Evolutionary conservation across 2,888 invertebrate genomes (phyloP).

Genomic region (Cephus pulcher): DNA sequence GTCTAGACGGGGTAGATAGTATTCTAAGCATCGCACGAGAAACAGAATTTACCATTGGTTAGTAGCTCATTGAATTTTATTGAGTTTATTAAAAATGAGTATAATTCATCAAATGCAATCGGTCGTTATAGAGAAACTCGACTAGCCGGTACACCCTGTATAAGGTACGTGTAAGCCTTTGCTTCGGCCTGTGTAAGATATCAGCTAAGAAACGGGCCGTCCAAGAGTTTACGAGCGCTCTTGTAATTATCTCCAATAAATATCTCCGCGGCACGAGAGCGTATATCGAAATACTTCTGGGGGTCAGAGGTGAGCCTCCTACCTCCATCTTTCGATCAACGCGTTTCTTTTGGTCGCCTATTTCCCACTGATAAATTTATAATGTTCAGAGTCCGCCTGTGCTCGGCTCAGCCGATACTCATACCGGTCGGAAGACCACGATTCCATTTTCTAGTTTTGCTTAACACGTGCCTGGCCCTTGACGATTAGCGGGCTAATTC

Average conservation of each 20-base stretch:
- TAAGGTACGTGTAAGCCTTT: slow-evolving; percentile 35
- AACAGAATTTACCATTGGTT: background rate
- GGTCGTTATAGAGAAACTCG: background rate
- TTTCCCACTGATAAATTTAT: slow-evolving; percentile 61
- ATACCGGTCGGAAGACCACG: background rate
- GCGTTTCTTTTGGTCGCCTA: slow-evolving; percentile 55
- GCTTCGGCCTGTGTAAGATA: slow-evolving; percentile 55
- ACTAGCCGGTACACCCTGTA: slow-evolving; percentile 42
- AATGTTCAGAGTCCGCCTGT: slow-evolving; percentile 41
- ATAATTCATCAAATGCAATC: background rate
- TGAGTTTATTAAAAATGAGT: background rate
- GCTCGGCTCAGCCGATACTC: slow-evolving; percentile 5
- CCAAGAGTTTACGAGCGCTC: slow-evolving; percentile 64
- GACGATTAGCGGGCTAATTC: slow-evolving; percentile 14
- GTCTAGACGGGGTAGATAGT: slow-evolving; percentile 1
- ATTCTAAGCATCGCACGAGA: background rate
- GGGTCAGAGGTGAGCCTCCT: slow-evolving; percentile 59
- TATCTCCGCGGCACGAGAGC: slow-evolving; percentile 65
- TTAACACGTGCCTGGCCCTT: background rate
- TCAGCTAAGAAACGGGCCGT: slow-evolving; percentile 58
- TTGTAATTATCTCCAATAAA: slow-evolving; percentile 67
- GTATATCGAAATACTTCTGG: slow-evolving; percentile 61
- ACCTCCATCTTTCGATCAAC: slow-evolving; percentile 63
- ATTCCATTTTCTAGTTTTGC: background rate
- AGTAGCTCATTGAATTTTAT: background rate